These are phyloP conservation scores for Himalopsyche anomala DNA, from an alignment of 2,888 invertebrate genomes.

Conservation along the genomic window DNA sequence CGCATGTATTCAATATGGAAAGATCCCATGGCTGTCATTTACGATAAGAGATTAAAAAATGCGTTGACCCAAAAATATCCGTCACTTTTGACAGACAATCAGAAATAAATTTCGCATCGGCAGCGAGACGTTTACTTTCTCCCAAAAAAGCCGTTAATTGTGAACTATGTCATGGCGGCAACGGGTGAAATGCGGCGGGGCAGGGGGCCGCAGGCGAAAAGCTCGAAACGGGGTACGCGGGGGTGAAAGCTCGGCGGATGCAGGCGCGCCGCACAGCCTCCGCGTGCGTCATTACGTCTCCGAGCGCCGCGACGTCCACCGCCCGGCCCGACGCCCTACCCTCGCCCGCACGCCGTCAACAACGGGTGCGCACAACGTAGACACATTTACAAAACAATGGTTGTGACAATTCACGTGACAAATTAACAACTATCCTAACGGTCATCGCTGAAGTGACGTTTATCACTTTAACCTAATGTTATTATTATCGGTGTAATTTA, in stretches of 20 bases:
- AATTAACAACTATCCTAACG: slow-evolving; percentile 44
- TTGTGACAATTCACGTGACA: slow-evolving; percentile 55
- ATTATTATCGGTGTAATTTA: not conserved
- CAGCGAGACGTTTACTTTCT: slow-evolving; percentile 55
- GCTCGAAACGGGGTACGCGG: not conserved
- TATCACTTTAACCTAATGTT: not conserved
- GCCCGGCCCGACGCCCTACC: slow-evolving; percentile 66
- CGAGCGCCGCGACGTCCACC: slow-evolving; percentile 80
- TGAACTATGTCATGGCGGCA: slow-evolving; percentile 62
- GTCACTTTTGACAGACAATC: slow-evolving; percentile 35
- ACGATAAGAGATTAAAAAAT: slow-evolving; percentile 11
- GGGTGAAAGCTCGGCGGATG: slow-evolving; percentile 46
- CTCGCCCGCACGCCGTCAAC: slow-evolving; percentile 45
- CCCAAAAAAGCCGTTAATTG: slow-evolving; percentile 64
- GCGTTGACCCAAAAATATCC: slow-evolving; percentile 35
- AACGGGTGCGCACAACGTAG: slow-evolving; percentile 44
- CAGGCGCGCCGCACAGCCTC: slow-evolving; percentile 54
- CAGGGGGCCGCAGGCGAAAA: not conserved
- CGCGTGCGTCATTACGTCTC: slow-evolving; percentile 72
- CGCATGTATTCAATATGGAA: too few relatives aligned
- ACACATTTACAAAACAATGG: slow-evolving; percentile 54
- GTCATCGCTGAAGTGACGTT: slow-evolving; percentile 14
- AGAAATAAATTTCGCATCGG: slow-evolving; percentile 31
- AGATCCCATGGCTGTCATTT: not conserved
- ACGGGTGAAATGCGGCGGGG: slow-evolving; percentile 39